These are phyloP conservation scores for Myotis planiceps DNA, from an alignment of 2,797 vertebrate genomes.

Conservation along the genomic window DNA sequence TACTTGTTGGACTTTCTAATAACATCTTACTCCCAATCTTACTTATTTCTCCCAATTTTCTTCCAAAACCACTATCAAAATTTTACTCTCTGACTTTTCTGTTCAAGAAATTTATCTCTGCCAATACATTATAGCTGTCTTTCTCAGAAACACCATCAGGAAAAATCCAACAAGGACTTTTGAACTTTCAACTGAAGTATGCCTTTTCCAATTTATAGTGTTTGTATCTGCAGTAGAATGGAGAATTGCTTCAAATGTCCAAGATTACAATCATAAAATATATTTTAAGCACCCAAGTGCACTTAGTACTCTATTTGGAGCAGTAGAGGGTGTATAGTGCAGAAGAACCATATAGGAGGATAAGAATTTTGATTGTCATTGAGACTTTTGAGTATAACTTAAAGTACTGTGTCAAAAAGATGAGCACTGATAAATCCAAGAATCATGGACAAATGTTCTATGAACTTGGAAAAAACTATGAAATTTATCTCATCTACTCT, in stretches of 20 bases:
- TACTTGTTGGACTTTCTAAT: background rate
- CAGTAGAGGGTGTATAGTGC: background rate
- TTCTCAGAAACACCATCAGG: slow-evolving; percentile 40
- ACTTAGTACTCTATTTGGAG: slow-evolving; percentile 20
- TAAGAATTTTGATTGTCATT: slow-evolving; percentile 42
- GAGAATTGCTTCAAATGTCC: slow-evolving; percentile 35
- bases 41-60: background rate
- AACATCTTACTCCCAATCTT: background rate
- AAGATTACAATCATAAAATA: slow-evolving; percentile 63
- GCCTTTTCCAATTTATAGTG: slow-evolving; percentile 61
- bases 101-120: slow-evolving; percentile 29
- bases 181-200: slow-evolving; percentile 44
- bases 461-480: background rate
- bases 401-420: slow-evolving; percentile 8
- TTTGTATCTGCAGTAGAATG: slow-evolving; percentile 39
- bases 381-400: slow-evolving; percentile 14
- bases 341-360: background rate
- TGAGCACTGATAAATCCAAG: slow-evolving; percentile 19
- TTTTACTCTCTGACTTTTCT: slow-evolving; percentile 26
- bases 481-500: background rate
- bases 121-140: slow-evolving; percentile 28
- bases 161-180: slow-evolving; percentile 39
- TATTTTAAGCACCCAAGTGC: slow-evolving; percentile 21
- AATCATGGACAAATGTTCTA: background rate
- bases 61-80: background rate